phyloP scores from a whole-genome alignment of 2,113 vertebrate genomes.

The Hyperoodon ampullatus region DNA sequence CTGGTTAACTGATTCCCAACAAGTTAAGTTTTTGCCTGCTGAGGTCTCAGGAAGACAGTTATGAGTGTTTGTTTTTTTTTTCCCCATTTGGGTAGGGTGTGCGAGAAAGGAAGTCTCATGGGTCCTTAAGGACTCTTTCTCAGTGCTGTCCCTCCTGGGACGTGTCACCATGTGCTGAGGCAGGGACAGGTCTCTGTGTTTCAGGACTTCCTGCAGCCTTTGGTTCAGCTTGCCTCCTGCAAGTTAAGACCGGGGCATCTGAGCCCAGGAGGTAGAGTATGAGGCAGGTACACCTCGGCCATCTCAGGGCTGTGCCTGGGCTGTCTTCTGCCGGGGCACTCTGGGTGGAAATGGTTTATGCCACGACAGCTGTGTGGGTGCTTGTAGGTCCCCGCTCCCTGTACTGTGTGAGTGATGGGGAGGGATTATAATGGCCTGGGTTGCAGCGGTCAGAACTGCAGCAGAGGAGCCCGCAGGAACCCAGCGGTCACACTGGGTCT shows the following conservation, averaged over 20 bases:
- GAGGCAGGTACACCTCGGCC: rapidly evolving
- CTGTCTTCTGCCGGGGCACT: background rate
- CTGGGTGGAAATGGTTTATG: background rate
- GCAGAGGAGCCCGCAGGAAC: background rate
- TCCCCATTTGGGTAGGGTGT: background rate
- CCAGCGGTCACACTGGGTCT: background rate
- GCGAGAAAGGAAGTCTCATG: background rate
- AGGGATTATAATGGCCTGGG: background rate
- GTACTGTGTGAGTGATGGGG: background rate
- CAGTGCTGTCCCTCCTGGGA: background rate
- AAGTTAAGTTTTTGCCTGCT: background rate
- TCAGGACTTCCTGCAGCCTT: too few species aligned
- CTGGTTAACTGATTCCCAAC: constrained; percentile 1
- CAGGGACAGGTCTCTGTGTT: too few species aligned
- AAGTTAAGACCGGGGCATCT: background rate
- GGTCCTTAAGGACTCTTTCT: background rate
- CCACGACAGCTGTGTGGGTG: too few species aligned
- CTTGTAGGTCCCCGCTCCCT: background rate
- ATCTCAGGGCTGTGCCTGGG: rapidly evolving
- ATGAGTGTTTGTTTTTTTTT: background rate
- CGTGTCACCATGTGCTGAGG: background rate
- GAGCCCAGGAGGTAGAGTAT: background rate
- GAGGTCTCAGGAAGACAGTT: background rate
- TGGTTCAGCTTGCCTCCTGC: background rate
- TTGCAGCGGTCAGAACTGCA: rapidly evolving